Conservation (phyloP, 53 echinoderm and acorn worm genomes). For the Zoroaster sp. region DNA sequence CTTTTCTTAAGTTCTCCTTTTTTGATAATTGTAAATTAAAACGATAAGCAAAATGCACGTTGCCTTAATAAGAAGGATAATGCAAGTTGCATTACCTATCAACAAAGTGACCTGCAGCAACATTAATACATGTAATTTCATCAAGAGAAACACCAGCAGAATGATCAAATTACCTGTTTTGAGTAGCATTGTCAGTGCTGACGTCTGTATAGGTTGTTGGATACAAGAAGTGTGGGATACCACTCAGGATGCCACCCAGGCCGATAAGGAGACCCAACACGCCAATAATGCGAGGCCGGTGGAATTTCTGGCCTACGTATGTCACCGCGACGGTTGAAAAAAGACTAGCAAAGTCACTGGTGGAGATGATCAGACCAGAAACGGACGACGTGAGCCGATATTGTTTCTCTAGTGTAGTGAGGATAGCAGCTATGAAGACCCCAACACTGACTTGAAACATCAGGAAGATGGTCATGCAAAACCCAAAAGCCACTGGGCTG, state of each 20-base stretch:
- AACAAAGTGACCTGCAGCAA: no score
- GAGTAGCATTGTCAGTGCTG: background rate
- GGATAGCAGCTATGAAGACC: conserved; percentile 9
- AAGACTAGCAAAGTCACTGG: conserved; percentile 30
- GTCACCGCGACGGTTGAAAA: conserved; percentile 17
- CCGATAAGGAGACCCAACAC: background rate
- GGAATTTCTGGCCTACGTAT: conserved; percentile 7
- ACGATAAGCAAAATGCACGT: no score
- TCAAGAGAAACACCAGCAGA: no score
- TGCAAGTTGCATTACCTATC: no score
- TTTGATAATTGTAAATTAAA: no score
- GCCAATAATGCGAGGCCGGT: conserved; percentile 39
- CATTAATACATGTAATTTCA: no score
- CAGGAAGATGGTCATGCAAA: background rate
- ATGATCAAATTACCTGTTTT: background rate
- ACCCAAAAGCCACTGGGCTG: background rate
- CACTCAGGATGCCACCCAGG: conserved; percentile 9
- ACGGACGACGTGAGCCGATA: conserved; percentile 11
- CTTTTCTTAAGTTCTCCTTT: no score
- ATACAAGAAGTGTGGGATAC: conserved; percentile 30
- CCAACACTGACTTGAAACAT: conserved; percentile 26
- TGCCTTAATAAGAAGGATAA: no score
- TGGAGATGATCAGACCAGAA: background rate
- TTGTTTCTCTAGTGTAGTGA: conserved; percentile 33
- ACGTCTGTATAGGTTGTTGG: background rate